These are phyloP conservation scores for Burhinus bistriatus DNA, from an alignment of 2,113 vertebrate genomes.

Conservation along the genomic window DNA sequence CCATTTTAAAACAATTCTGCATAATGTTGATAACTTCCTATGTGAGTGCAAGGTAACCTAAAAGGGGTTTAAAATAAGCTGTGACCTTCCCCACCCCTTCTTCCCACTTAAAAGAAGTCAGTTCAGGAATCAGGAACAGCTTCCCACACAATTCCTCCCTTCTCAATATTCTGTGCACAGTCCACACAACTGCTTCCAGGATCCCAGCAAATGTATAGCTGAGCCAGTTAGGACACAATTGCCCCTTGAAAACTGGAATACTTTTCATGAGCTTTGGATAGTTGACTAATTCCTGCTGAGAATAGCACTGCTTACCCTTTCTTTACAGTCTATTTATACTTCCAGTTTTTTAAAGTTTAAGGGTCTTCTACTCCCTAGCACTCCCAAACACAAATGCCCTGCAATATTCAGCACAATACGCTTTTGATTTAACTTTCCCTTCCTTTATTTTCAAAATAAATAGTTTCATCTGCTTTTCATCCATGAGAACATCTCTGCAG, in stretches of 20 bases:
- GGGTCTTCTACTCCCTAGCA: not conserved
- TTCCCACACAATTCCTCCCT: not conserved
- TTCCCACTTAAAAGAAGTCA: not conserved
- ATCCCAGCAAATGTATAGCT: slow-evolving; percentile 43
- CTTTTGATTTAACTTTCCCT: not conserved
- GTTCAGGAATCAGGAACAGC: not conserved
- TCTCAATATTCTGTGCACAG: slow-evolving; percentile 49
- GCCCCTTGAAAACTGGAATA: not conserved
- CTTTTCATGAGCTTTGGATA: slow-evolving; percentile 40
- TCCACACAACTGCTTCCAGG: slow-evolving; percentile 33
- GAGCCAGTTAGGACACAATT: slow-evolving; percentile 43
- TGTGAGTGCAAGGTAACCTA: not conserved
- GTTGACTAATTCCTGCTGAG: slow-evolving; percentile 40
- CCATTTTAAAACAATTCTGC: not conserved
- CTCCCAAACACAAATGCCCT: not conserved
- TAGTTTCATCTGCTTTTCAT: slow-evolving; percentile 20
- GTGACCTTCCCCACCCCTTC: not conserved
- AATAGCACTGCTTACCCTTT: slow-evolving; percentile 18
- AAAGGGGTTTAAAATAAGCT: not conserved
- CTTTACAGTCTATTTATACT: slow-evolving; percentile 22
- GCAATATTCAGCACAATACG: slow-evolving; percentile 23
- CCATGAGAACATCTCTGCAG: not conserved
- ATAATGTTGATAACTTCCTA: not conserved
- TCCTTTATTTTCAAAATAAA: slow-evolving; percentile 10
- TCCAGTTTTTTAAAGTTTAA: not conserved